A percentile compares a stretch with the other conserved stretches of the same genome.
Conservation (phyloP, 2,888 invertebrate genomes). For the Dermolepida albohirtum region DNA sequence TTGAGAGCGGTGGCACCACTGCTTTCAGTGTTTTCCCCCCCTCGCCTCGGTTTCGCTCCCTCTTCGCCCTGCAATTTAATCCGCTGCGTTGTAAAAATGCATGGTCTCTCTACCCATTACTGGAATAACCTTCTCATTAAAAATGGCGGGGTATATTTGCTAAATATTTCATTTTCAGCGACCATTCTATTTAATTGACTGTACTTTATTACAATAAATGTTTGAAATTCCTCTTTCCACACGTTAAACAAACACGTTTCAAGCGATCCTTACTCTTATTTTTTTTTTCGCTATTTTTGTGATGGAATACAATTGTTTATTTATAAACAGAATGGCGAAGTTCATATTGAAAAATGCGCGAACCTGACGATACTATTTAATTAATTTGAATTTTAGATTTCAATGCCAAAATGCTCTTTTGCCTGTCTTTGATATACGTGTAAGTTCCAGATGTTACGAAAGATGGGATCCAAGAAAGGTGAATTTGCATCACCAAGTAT, state of each 20-base stretch:
- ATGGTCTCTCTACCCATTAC: background rate
- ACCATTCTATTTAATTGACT: slow-evolving; percentile 1
- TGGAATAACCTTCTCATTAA: background rate
- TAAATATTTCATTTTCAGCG: background rate
- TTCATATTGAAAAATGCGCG: too few relatives aligned
- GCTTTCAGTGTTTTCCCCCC: background rate
- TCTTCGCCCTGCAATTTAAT: slow-evolving; percentile 28
- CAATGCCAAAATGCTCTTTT: too few relatives aligned
- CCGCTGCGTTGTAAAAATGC: slow-evolving; percentile 23
- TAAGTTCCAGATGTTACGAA: too few relatives aligned
- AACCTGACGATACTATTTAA: too few relatives aligned
- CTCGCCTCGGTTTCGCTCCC: background rate
- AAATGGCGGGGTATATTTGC: background rate
- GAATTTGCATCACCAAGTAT: too few relatives aligned
- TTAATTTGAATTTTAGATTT: too few relatives aligned
- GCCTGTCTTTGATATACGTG: too few relatives aligned
- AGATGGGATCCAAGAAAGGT: too few relatives aligned
- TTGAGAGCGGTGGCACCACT: slow-evolving; percentile 12
- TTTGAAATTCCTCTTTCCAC: slow-evolving; percentile 11
- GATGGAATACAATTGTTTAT: too few relatives aligned
- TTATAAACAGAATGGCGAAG: too few relatives aligned
- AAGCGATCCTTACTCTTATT: background rate
- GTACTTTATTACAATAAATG: slow-evolving; percentile 9
- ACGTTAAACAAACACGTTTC: background rate
- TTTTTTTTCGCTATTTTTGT: background rate